Base-by-base conservation (phyloP, 2,888 invertebrate genomes). In the Scaptomyza caliginosa region DNA sequence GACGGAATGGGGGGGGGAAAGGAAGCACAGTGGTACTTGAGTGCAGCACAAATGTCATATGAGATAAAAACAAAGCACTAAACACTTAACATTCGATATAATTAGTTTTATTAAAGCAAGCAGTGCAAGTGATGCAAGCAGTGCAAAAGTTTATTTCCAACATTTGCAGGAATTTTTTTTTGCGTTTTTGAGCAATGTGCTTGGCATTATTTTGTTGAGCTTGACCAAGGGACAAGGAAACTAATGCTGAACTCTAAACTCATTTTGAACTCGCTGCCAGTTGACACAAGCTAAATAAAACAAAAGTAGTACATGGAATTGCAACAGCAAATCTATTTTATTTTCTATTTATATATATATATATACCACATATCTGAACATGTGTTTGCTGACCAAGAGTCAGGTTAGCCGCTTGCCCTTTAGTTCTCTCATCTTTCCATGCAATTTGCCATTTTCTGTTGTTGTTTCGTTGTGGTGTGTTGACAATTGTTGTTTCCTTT, bases 401-500 rank as follows among this genome's bases (percentile, higher is more conserved):
- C 64, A 52, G 71, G 38, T 66, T 50, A 42, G 34, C 55, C 51
- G 49, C 51, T 51, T 26, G 26, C 43, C 43, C 17, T 28, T 28
- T 26, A 7, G 13, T 32, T n/a, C 40, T 36, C 56, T 42, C 56
- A 43, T 43, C 51, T 54, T 59, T 57, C 66, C 67, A 64, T 76
- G 77, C 80, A 83, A 83, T 84, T 82, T 82, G 86, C 60, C 62
- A 66, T 63, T 60, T 58, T 32, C 50, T 60, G 68, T 65, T 71
- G 68, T 75, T 81, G 67, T 78, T 85, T 78, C 67, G 67, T 67
- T 57, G 84, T 46, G 74, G 65, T 86, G 86, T 56, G 82, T 84
- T 75, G 86, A 84, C 86, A 86, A 86, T 83, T 86, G 81, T 70
- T 79, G 67, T 58, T 57, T 62, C 62, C 67, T 65, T 67, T 74